Percentiles rank a stretch among this genome's conserved stretches.
phyloP scores from a whole-genome alignment of 2,888 invertebrate species.

The Erynnis tages region DNA sequence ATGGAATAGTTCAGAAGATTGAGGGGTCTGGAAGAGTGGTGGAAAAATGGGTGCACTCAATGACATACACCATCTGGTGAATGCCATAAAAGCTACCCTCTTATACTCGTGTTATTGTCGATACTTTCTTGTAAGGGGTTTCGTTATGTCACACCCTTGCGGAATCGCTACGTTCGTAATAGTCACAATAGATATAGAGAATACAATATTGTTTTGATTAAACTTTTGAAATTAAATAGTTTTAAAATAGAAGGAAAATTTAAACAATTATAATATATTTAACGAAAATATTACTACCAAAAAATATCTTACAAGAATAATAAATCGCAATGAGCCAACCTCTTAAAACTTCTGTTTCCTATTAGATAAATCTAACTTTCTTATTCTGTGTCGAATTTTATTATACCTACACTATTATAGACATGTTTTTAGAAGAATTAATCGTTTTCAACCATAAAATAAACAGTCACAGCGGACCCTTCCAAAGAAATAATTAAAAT shows the following conservation, averaged over 20 bases:
- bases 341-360: too few species aligned
- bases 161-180: neutral
- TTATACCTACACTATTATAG: too few species aligned
- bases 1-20: slow-evolving; percentile 29
- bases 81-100: slow-evolving; percentile 75
- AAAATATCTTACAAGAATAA: too few species aligned
- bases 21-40: slow-evolving; percentile 43
- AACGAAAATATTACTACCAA: too few species aligned
- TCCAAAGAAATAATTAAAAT: slow-evolving; percentile 64
- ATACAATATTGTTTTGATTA: too few species aligned
- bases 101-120: slow-evolving; percentile 61
- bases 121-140: slow-evolving; percentile 70
- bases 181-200: neutral
- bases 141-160: slow-evolving; percentile 20
- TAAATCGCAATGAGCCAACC: too few species aligned
- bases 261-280: too few species aligned
- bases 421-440: too few species aligned
- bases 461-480: slow-evolving; percentile 46
- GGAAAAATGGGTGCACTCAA: slow-evolving; percentile 62
- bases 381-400: too few species aligned
- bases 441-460: slow-evolving; percentile 20
- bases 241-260: too few species aligned
- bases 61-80: slow-evolving; percentile 75
- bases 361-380: neutral
- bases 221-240: too few species aligned